Evolutionary conservation across 2,113 vertebrate genomes (phyloP).

Genomic region (Eublepharis macularius): DNA sequence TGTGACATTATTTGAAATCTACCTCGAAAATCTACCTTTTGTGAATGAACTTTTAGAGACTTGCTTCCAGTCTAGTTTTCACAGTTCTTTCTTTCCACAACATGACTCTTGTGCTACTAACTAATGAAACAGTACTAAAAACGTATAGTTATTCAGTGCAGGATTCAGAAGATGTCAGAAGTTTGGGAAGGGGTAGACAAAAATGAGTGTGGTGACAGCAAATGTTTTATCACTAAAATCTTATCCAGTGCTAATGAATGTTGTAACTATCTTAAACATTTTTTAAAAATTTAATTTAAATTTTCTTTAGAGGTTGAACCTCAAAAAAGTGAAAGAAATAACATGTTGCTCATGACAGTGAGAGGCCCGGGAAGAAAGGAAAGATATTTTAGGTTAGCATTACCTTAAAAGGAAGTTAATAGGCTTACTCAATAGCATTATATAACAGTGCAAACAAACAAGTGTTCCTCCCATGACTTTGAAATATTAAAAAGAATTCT

Average conservation of each 20-base stretch:
- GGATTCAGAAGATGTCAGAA: neutral
- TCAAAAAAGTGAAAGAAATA: neutral
- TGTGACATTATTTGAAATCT: neutral
- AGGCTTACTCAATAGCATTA: neutral
- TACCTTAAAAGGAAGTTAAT: neutral
- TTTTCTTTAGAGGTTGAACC: no score
- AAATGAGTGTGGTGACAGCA: no score
- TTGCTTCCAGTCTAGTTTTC: neutral
- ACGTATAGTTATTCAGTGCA: neutral
- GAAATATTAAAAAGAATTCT: neutral
- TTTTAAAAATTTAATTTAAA: no score
- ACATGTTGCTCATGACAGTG: neutral
- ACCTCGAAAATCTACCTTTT: neutral
- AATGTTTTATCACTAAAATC: neutral
- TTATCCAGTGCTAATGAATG: neutral
- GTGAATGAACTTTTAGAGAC: neutral
- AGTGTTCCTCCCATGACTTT: neutral
- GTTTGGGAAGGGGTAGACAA: neutral
- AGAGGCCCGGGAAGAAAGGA: neutral
- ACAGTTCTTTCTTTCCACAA: neutral
- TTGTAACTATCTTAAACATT: neutral
- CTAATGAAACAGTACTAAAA: neutral
- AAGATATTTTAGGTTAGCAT: neutral
- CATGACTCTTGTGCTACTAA: neutral
- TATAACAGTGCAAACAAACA: neutral